Base-by-base conservation (phyloP, 2,888 invertebrate genomes). In the Criorhina ranunculi region DNA sequence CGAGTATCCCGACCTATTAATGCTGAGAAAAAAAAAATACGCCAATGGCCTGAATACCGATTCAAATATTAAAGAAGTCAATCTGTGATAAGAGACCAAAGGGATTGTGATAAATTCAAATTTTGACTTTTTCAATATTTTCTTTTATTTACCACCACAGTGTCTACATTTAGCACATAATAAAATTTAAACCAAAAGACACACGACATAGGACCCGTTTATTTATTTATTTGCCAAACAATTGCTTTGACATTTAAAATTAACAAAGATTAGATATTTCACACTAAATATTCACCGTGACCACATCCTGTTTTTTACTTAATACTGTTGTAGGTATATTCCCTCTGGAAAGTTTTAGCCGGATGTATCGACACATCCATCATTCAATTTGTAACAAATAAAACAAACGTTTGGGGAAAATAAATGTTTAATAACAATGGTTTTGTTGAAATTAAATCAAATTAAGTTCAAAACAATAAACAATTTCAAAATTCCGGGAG, bases 381-480 rank as follows among this genome's bases (percentile, higher is more conserved):
- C 24, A 24, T 24, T 24, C n/a, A n/a, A n/a, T 1, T 24, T 24
- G 24, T 24, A 24, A 24, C 4, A 24, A 4, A 24, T 24, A 24
- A 4, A 24, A 24, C n/a, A n/a, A n/a, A n/a, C n/a, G 15, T 44
- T 44, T 15, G 15, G 0, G 1, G 1, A 2, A 44, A 8, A 17
- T 5, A 11, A 6, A 8, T 11, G 6, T 29, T 49, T 35, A 6
- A 46, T n/a, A 35, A 12, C 19, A 35, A 64, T 11, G 19, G 11
- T 24, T 19, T 35, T 46, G 19, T 31, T 44, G 19, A 33, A 49
- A 19, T n/a, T 12, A 35, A 49, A 11, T 17, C 35, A 24, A 49
- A 49, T 49, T 64, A n/a, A 62, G 35, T 17, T 11, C 37, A 64
- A 24, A 24, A 64, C 24, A 24, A 46, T 12, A 49, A 19, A 15